These are phyloP conservation scores for Syngnathus acus DNA, from an alignment of 2,797 vertebrate genomes.

Conservation along the genomic window DNA sequence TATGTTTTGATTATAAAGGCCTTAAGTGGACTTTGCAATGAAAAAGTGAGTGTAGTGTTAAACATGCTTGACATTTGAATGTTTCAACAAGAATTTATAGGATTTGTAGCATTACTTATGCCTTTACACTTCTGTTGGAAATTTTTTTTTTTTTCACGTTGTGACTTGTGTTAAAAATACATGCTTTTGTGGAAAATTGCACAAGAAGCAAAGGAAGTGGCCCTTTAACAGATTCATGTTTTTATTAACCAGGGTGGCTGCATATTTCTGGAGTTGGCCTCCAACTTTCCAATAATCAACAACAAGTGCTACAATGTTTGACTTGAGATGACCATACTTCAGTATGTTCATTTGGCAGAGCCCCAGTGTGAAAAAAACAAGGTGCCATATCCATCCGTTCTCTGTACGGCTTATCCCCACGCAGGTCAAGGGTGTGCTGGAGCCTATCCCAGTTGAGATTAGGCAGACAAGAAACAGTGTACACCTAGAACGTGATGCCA, in stretches of 20 bases:
- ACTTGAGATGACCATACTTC: background rate
- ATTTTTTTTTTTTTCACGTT: background rate
- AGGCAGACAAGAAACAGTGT: no score
- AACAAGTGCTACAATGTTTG: conserved; percentile 12
- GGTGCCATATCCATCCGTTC: background rate
- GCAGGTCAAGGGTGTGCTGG: no score
- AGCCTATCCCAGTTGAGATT: no score
- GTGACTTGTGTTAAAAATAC: background rate
- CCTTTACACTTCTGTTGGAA: background rate
- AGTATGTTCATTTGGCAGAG: background rate
- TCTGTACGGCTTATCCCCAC: no score
- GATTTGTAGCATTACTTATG: background rate
- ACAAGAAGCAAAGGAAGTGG: background rate
- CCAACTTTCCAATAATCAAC: conserved; percentile 2
- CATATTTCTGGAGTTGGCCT: background rate
- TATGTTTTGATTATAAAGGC: background rate
- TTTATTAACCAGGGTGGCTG: conserved; percentile 2
- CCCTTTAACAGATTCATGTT: background rate
- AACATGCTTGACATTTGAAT: background rate
- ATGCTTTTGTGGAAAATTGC: background rate
- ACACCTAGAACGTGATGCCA: no score
- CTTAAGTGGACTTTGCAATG: no score
- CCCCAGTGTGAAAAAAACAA: background rate
- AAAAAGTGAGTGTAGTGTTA: no score
- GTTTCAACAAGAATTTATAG: background rate